These are phyloP conservation scores for Sicus ferrugineus DNA, from an alignment of 2,888 invertebrate species.

Conservation along the genomic window DNA sequence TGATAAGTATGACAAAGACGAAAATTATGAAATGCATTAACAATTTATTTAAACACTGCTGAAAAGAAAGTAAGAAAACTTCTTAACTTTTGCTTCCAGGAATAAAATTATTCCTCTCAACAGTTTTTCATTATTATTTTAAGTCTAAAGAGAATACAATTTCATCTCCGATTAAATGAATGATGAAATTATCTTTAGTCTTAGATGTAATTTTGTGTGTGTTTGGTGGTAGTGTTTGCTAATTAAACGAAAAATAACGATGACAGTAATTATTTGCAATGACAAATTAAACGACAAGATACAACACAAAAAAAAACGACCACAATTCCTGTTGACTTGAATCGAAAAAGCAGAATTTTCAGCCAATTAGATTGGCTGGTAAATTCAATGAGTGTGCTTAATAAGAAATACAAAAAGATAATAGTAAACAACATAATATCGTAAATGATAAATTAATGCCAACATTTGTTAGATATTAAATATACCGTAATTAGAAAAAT, in stretches of 20 bases:
- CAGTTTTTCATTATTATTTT: too few species aligned
- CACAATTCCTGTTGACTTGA: slow-evolving; percentile 7
- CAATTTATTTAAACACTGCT: too few species aligned
- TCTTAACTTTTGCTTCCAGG: too few species aligned
- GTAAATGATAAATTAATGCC: slow-evolving; percentile 1
- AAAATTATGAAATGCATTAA: background rate
- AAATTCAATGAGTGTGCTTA: slow-evolving; percentile 16
- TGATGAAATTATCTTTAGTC: too few species aligned
- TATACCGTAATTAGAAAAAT: slow-evolving; percentile 34
- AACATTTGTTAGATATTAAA: slow-evolving; percentile 42
- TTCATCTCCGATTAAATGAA: too few species aligned
- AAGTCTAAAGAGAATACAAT: too few species aligned
- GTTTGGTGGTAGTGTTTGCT: too few species aligned
- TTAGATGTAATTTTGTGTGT: too few species aligned
- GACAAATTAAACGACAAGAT: background rate
- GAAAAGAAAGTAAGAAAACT: too few species aligned
- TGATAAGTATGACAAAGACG: background rate
- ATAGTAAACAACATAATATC: background rate
- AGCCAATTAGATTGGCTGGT: slow-evolving; percentile 6
- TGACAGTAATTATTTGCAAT: slow-evolving; percentile 21
- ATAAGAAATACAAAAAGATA: slow-evolving; percentile 14
- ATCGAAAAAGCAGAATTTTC: slow-evolving; percentile 11
- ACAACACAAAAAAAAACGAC: slow-evolving; percentile 11
- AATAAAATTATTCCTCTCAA: too few species aligned
- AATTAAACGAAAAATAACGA: too few species aligned